These are phyloP conservation scores for Actinopyga echinites DNA, from an alignment of 53 echinoderm and acorn worm species.

Conservation along the genomic window DNA sequence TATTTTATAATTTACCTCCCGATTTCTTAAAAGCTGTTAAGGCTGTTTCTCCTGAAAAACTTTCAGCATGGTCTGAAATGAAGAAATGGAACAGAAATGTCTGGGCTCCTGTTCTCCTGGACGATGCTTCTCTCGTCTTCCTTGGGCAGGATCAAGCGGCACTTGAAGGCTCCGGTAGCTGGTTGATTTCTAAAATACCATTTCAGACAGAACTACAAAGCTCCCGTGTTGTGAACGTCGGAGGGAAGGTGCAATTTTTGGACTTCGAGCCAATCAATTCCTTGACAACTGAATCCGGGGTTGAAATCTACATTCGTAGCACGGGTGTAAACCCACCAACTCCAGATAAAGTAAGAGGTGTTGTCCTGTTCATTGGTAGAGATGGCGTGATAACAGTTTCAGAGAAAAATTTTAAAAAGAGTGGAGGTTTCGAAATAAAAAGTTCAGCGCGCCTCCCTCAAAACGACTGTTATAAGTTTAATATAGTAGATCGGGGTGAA, in stretches of 20 bases:
- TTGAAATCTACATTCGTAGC: slow-evolving; percentile 67
- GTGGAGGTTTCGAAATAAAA: slow-evolving; percentile 50
- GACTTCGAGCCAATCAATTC: slow-evolving; percentile 30
- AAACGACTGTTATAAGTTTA: slow-evolving; percentile 81
- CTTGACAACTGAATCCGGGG: slow-evolving; percentile 17
- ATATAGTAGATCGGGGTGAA: slow-evolving; percentile 85
- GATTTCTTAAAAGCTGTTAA: slow-evolving; percentile 66
- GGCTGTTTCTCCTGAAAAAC: slow-evolving; percentile 33
- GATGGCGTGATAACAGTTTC: slow-evolving; percentile 71
- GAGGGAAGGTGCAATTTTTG: slow-evolving; percentile 76
- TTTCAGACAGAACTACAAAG: slow-evolving; percentile 71
- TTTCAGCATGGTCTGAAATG: slow-evolving; percentile 30
- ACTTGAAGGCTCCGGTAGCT: slow-evolving; percentile 76
- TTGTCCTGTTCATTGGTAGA: slow-evolving; percentile 60
- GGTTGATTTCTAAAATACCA: slow-evolving; percentile 84
- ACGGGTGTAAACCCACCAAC: slow-evolving; percentile 82
- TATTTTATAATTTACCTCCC: slow-evolving; percentile 73
- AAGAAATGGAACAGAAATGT: slow-evolving; percentile 67
- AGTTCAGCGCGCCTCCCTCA: slow-evolving; percentile 71
- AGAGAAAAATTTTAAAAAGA: slow-evolving; percentile 67
- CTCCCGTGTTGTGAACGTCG: slow-evolving; percentile 56
- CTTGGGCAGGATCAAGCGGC: slow-evolving; percentile 80
- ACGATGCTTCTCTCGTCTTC: slow-evolving; percentile 75
- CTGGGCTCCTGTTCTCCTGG: slow-evolving; percentile 80
- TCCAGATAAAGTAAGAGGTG: slow-evolving; percentile 72